Conservation (phyloP, 2,888 invertebrate genomes). For the Hypsopygia costalis region DNA sequence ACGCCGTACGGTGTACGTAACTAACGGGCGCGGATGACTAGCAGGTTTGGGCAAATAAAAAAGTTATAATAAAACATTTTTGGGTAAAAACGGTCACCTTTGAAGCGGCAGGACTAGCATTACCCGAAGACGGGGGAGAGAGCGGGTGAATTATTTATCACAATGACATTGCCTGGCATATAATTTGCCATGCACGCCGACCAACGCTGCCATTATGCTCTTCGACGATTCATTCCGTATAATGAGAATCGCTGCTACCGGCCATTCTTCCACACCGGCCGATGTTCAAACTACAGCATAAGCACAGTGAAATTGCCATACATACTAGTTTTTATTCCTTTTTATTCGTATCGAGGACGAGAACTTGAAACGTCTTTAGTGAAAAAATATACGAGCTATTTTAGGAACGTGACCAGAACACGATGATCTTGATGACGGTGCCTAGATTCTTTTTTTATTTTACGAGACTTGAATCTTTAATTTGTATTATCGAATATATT, state of each 20-base stretch:
- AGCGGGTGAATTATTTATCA: slow-evolving; percentile 59
- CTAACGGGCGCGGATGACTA: slow-evolving; percentile 6
- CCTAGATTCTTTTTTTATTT: no score
- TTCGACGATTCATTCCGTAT: slow-evolving; percentile 70
- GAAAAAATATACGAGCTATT: neutral
- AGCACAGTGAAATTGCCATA: slow-evolving; percentile 25
- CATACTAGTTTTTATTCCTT: slow-evolving; percentile 1
- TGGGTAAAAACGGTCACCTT: neutral
- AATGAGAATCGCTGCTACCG: slow-evolving; percentile 64
- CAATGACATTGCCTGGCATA: slow-evolving; percentile 69
- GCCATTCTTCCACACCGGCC: slow-evolving; percentile 30
- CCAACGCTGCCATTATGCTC: slow-evolving; percentile 58
- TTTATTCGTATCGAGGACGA: neutral
- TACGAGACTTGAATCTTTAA: no score
- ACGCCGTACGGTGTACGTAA: slow-evolving; percentile 2
- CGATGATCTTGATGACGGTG: no score
- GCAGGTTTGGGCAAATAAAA: slow-evolving; percentile 1
- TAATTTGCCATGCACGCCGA: slow-evolving; percentile 67
- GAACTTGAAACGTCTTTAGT: neutral
- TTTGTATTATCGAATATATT: no score
- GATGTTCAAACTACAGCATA: slow-evolving; percentile 18
- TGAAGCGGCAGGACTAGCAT: neutral
- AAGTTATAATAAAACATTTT: neutral
- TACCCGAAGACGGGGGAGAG: slow-evolving; percentile 3
- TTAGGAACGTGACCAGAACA: neutral